phyloP scores from a whole-genome alignment of 1,140 invertebrate species.

The Pentalonia nigronervosa region DNA sequence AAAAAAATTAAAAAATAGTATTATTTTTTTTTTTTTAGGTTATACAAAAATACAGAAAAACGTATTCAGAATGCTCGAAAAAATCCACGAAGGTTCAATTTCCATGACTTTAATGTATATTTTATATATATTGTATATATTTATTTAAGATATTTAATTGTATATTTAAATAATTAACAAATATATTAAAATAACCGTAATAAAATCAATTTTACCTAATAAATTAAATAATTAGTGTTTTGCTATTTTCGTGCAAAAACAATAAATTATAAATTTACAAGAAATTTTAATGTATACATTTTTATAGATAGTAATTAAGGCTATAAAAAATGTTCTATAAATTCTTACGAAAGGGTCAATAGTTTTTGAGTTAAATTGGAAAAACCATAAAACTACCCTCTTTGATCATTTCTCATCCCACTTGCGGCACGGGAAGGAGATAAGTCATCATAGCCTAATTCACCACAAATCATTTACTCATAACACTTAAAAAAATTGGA shows the following conservation, averaged over 20 bases:
- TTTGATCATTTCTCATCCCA: neutral
- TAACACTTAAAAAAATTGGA: neutral
- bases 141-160: neutral
- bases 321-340: too few species aligned
- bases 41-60: constrained; percentile 32
- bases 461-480: neutral
- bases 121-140: too few species aligned
- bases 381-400: neutral
- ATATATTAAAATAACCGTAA: neutral
- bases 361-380: neutral
- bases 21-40: neutral
- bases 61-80: neutral
- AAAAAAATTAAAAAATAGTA: neutral
- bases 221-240: neutral
- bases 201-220: neutral
- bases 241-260: neutral
- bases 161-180: neutral
- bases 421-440: neutral
- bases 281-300: too few species aligned
- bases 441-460: neutral
- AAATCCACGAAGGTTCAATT: constrained; percentile 6
- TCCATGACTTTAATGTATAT: neutral
- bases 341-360: too few species aligned
- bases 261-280: neutral
- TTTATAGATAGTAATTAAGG: too few species aligned